phyloP scores from a whole-genome alignment of 2,888 invertebrate genomes.

The Drosophila mettleri region DNA sequence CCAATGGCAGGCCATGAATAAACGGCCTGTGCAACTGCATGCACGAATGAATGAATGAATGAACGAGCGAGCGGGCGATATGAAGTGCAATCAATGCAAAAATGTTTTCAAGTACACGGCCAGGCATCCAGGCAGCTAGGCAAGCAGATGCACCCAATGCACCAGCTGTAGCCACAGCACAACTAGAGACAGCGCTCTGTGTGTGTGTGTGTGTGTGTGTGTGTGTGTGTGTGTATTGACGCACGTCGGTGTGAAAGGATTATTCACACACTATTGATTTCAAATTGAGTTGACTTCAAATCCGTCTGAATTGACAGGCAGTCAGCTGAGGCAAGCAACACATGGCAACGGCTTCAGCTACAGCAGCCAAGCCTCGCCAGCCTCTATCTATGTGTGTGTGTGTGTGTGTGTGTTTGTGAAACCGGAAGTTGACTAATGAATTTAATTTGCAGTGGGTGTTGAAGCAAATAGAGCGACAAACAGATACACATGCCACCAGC shows the following conservation, averaged over 20 bases:
- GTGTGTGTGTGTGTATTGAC: slow-evolving; percentile 40
- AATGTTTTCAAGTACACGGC: slow-evolving; percentile 71
- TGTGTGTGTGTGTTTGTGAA: slow-evolving; percentile 41
- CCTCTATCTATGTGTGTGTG: too few species aligned
- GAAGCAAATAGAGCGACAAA: slow-evolving; percentile 78
- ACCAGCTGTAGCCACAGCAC: slow-evolving; percentile 8
- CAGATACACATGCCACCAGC: slow-evolving; percentile 42
- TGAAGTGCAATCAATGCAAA: slow-evolving; percentile 84
- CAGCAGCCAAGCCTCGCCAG: slow-evolving; percentile 7
- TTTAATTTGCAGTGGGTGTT: slow-evolving; percentile 83
- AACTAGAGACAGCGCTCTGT: slow-evolving; percentile 21
- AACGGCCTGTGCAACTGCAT: slow-evolving; percentile 44
- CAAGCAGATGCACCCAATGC: slow-evolving; percentile 45
- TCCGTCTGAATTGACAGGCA: slow-evolving; percentile 83
- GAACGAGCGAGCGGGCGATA: slow-evolving; percentile 54
- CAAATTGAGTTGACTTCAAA: slow-evolving; percentile 85
- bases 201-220: background rate
- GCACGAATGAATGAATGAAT: slow-evolving; percentile 42
- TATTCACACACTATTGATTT: slow-evolving; percentile 85
- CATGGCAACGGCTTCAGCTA: slow-evolving; percentile 56
- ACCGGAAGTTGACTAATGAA: slow-evolving; percentile 83
- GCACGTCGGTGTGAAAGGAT: slow-evolving; percentile 79
- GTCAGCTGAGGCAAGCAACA: slow-evolving; percentile 55
- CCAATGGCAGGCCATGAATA: slow-evolving; percentile 68
- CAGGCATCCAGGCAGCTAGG: slow-evolving; percentile 33